A percentile compares a stretch with the other conserved stretches of the same genome.
Evolutionary conservation across 2,888 invertebrate species (phyloP).

Genomic region (Anagyrus pseudococci): DNA sequence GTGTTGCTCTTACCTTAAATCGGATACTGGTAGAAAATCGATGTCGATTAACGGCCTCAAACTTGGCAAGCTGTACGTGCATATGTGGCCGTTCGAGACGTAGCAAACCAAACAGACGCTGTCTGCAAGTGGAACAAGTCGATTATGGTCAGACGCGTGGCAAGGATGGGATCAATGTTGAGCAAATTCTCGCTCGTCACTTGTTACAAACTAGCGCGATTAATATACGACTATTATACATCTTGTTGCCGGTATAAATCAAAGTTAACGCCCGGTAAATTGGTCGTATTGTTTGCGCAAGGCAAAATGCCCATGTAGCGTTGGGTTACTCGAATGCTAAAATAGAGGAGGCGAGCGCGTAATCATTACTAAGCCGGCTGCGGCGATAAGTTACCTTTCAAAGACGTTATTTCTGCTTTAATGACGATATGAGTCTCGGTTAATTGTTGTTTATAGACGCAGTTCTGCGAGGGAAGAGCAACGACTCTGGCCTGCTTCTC

Average conservation of each 20-base stretch:
- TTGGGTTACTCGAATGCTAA: no score
- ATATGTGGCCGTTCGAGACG: slow-evolving; percentile 91
- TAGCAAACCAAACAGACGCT: slow-evolving; percentile 94
- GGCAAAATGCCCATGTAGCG: no score
- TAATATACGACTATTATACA: no score
- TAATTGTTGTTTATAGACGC: slow-evolving; percentile 91
- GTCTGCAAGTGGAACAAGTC: slow-evolving; percentile 69
- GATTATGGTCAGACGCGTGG: no score
- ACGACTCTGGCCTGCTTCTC: slow-evolving; percentile 95
- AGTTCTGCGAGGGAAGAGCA: slow-evolving; percentile 93
- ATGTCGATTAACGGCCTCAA: slow-evolving; percentile 90
- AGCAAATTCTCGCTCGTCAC: no score
- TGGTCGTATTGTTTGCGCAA: no score
- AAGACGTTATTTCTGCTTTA: slow-evolving; percentile 89
- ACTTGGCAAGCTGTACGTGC: slow-evolving; percentile 94
- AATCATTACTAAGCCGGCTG: background rate
- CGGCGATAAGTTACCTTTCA: slow-evolving; percentile 75
- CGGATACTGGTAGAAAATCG: slow-evolving; percentile 92
- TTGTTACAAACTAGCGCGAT: no score
- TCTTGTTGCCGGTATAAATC: no score
- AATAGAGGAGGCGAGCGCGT: slow-evolving; percentile 18
- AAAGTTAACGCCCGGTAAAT: no score
- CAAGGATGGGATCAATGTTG: no score
- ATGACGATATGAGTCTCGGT: slow-evolving; percentile 89
- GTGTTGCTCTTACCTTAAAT: slow-evolving; percentile 79